Percentiles rank a stretch among this genome's conserved stretches.
Conservation (phyloP, 1,140 invertebrate species). For the Caenorhabditis latens region DNA sequence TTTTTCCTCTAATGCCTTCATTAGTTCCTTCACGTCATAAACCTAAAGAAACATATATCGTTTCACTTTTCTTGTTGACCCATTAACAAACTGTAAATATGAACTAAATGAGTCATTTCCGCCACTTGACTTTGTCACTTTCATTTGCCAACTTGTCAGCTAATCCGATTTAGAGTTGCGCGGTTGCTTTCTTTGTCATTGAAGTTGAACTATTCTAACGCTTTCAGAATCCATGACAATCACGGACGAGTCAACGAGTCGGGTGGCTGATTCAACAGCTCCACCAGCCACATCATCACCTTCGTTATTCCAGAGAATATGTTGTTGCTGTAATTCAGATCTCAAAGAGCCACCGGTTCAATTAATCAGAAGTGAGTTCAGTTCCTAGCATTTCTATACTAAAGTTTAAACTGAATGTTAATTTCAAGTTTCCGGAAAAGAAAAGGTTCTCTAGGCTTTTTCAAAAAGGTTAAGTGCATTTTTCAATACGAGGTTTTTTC, state of each 20-base stretch:
- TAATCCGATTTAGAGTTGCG: constrained; percentile 22
- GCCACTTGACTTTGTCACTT: constrained; percentile 48
- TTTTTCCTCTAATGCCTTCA: neutral
- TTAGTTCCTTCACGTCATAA: neutral
- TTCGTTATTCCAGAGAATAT: constrained; percentile 31
- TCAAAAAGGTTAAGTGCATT: neutral
- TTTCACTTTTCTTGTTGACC: neutral
- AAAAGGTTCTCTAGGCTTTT: no score
- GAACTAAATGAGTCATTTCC: constrained; percentile 25
- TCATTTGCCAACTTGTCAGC: constrained; percentile 39
- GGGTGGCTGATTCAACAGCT: constrained; percentile 18
- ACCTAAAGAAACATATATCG: neutral
- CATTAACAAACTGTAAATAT: constrained; percentile 18
- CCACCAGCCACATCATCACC: constrained; percentile 30
- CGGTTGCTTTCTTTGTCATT: neutral
- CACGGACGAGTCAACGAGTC: constrained; percentile 48
- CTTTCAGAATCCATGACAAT: constrained; percentile 53
- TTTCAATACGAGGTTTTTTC: neutral
- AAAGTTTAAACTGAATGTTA: neutral
- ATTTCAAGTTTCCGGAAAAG: no score
- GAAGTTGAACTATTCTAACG: neutral
- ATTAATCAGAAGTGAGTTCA: constrained; percentile 21
- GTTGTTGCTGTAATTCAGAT: constrained; percentile 38
- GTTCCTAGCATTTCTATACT: neutral
- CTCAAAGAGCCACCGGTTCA: constrained; percentile 43